Evolutionary conservation across 2,113 vertebrate genomes (phyloP).

Genomic region (Eclectus roratus): DNA sequence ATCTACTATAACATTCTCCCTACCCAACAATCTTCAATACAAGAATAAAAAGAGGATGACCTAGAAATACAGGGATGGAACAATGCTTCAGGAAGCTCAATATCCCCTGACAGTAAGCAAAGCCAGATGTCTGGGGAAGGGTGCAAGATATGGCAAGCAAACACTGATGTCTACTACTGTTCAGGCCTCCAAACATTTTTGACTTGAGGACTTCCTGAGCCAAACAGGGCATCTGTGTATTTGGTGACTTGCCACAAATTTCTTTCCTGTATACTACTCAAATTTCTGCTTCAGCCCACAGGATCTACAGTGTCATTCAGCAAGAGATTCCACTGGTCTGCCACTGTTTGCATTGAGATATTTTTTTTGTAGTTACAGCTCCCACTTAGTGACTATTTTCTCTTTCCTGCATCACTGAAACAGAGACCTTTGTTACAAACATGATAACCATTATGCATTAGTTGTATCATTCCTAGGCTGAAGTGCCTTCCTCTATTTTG

Average conservation of each 20-base stretch:
- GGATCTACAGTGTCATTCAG: background rate
- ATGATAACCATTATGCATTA: accelerated
- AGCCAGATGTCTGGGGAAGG: background rate
- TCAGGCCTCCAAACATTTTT: background rate
- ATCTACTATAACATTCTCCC: background rate
- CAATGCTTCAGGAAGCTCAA: background rate
- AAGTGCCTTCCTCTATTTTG: background rate
- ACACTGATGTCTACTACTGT: background rate
- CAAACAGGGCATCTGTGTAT: background rate
- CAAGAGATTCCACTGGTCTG: background rate
- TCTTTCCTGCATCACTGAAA: background rate
- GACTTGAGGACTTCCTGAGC: background rate
- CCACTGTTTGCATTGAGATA: background rate
- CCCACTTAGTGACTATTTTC: background rate
- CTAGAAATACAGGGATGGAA: background rate
- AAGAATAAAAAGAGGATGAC: background rate
- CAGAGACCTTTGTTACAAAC: background rate
- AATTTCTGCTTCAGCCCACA: background rate
- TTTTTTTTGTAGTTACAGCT: background rate
- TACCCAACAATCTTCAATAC: background rate
- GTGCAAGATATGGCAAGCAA: background rate
- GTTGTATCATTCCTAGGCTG: background rate
- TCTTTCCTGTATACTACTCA: background rate
- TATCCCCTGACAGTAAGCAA: background rate
- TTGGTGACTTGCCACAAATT: background rate